These are phyloP conservation scores for Ceratitis capitata DNA, from an alignment of 1,140 invertebrate species.

Conservation along the genomic window DNA sequence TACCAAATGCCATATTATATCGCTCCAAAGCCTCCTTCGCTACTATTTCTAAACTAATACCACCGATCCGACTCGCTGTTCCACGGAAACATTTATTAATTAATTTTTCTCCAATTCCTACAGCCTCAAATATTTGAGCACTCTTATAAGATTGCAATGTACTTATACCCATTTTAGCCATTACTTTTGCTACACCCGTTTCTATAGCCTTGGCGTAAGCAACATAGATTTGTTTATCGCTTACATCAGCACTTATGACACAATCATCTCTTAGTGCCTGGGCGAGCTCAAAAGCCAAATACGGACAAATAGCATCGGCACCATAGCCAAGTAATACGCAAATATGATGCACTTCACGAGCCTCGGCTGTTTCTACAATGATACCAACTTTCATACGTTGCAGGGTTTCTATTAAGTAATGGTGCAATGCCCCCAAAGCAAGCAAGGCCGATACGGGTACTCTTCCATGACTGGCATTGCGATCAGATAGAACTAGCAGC, in stretches of 20 bases:
- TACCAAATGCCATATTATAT: slow-evolving; percentile 82
- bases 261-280: slow-evolving; percentile 82
- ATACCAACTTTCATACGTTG: slow-evolving; percentile 96
- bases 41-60: slow-evolving; percentile 88
- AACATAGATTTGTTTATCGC: slow-evolving; percentile 87
- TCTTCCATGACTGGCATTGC: slow-evolving; percentile 75
- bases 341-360: slow-evolving; percentile 96
- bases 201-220: slow-evolving; percentile 73
- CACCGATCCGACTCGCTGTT: slow-evolving; percentile 94
- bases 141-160: slow-evolving; percentile 99
- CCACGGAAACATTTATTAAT: slow-evolving; percentile 95
- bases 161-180: slow-evolving; percentile 99
- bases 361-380: slow-evolving; percentile 93
- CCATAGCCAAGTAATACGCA: slow-evolving; percentile 96
- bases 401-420: slow-evolving; percentile 93
- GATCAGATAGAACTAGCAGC: slow-evolving; percentile 90
- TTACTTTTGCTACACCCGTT: slow-evolving; percentile 84
- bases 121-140: slow-evolving; percentile 99
- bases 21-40: slow-evolving; percentile 88
- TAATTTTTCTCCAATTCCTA: slow-evolving; percentile 91
- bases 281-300: slow-evolving; percentile 94
- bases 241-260: slow-evolving; percentile 78
- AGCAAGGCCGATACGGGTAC: slow-evolving; percentile 86
- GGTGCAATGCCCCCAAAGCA: slow-evolving; percentile 92
- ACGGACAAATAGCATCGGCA: slow-evolving; percentile 97